phyloP scores from a whole-genome alignment of 2,888 invertebrate genomes.

The Lamellibrachia satsuma region DNA sequence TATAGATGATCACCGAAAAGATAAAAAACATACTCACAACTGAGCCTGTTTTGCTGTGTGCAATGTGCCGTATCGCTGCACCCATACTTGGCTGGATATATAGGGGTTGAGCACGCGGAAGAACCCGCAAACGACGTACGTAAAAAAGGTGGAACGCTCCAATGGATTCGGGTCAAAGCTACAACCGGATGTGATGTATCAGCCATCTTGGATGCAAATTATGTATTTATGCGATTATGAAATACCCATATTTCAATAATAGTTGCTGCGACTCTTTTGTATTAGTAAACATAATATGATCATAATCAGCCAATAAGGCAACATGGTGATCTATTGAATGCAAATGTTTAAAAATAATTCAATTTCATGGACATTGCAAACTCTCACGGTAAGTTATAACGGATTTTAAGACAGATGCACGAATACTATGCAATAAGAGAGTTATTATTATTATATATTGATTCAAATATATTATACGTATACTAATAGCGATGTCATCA shows the following conservation, averaged over 20 bases:
- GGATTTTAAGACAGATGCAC: too few relatives aligned
- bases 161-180: slow-evolving; percentile 80
- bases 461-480: too few relatives aligned
- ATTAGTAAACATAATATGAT: neutral
- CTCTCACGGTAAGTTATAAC: too few relatives aligned
- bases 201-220: neutral
- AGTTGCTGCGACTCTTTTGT: neutral
- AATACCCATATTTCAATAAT: neutral
- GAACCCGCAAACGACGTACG: slow-evolving; percentile 83
- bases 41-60: slow-evolving; percentile 30
- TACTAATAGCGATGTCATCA: too few relatives aligned
- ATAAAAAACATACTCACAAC: slow-evolving; percentile 27
- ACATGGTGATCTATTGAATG: too few relatives aligned
- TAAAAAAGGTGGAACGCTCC: slow-evolving; percentile 86
- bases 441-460: too few relatives aligned
- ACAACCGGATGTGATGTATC: slow-evolving; percentile 14
- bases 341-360: too few relatives aligned
- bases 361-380: too few relatives aligned
- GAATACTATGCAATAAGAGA: too few relatives aligned
- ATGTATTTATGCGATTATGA: neutral
- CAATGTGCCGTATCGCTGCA: slow-evolving; percentile 74
- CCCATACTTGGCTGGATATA: slow-evolving; percentile 89
- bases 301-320: neutral
- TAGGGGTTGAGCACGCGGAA: slow-evolving; percentile 92
- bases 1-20: neutral